Base-by-base conservation (phyloP, 2,888 invertebrate species). In the Dryocosmus kuriphilus region DNA sequence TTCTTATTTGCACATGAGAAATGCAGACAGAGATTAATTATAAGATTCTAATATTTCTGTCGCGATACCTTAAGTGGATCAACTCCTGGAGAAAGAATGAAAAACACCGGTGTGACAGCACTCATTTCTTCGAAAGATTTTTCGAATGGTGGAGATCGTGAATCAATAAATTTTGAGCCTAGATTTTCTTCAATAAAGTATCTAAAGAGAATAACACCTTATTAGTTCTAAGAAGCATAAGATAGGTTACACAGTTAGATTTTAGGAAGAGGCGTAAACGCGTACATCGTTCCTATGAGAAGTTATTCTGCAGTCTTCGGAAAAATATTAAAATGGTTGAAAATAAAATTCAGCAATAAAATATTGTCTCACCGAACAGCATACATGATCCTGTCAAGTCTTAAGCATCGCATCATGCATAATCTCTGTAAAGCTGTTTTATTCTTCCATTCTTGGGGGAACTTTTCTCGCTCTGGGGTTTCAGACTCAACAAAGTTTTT, bases 401-500 rank as follows among this genome's bases (percentile, higher is more conserved):
- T 93, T 75, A 98, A 92, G 27, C 97, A 97, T 78, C 98, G 93
- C 96, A 98, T 96, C 90, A 99, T 98, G 88, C 98, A 98, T 7
- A 98, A 93, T 82, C 96, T 94, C 90, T 98, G 98, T 65, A 98
- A 92, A 0, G 96, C 93, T 0, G 95, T 93, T 91, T 98, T 98
- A 87, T 96, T 96, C 90, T 98, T 98, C 98, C 98, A 99, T 88
- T 98, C 98, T 79, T 98, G 98, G 0, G 98, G 98, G 84, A 98
- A 94, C 90, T 97, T 98, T 90, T 98, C 98, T 86, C 96, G 95
- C 91, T 99, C 98, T 0, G 98, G 98, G 80, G 95, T 95, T 90
- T 98, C 98, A 27, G 97, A 96, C 86, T 98, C 98, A 0, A 97
- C 95, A 87, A 97, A 97, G 89, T 97, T 98, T 87, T 96, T 96